phyloP scores from a whole-genome alignment of 2,113 vertebrate species.

The Hippoglossus stenolepis region DNA sequence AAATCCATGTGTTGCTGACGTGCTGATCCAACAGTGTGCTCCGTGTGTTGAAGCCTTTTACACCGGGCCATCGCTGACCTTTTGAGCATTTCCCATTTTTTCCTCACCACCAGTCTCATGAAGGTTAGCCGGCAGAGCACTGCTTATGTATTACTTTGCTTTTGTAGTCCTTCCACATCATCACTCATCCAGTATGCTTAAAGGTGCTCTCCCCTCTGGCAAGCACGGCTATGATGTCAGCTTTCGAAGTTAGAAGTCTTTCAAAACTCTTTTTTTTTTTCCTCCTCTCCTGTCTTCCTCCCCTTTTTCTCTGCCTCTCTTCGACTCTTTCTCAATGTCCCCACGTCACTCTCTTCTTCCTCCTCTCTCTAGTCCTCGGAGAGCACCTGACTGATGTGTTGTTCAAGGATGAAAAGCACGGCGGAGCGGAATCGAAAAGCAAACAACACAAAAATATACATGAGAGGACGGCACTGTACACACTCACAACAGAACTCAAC shows the following conservation, averaged over 20 bases:
- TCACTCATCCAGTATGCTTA: slow-evolving; percentile 79
- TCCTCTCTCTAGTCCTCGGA: slow-evolving; percentile 63
- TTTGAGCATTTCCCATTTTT: slow-evolving; percentile 28
- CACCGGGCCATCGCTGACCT: slow-evolving; percentile 42
- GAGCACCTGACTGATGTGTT: slow-evolving; percentile 77
- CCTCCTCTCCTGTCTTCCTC: slow-evolving; percentile 41
- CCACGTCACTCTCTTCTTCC: slow-evolving; percentile 14
- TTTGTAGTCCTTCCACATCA: slow-evolving; percentile 77
- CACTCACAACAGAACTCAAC: slow-evolving; percentile 6
- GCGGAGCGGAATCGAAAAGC: slow-evolving; percentile 69
- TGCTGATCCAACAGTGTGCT: slow-evolving; percentile 30
- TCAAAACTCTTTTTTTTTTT: slow-evolving; percentile 63
- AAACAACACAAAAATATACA: slow-evolving; percentile 71
- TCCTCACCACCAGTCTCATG: slow-evolving; percentile 60
- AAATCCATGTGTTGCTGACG: slow-evolving; percentile 38
- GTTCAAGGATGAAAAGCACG: slow-evolving; percentile 73
- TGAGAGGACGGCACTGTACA: slow-evolving; percentile 25
- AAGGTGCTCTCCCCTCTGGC: slow-evolving; percentile 80
- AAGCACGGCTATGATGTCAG: slow-evolving; percentile 74
- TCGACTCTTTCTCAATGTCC: slow-evolving; percentile 59
- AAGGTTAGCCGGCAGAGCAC: slow-evolving; percentile 65
- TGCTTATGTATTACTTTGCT: slow-evolving; percentile 75
- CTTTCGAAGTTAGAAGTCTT: slow-evolving; percentile 76
- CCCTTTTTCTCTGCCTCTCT: slow-evolving; percentile 25
- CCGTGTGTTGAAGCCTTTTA: slow-evolving; percentile 20